Evolutionary conservation across 2,113 vertebrate species (phyloP).

Genomic region (Sorex araneus): DNA sequence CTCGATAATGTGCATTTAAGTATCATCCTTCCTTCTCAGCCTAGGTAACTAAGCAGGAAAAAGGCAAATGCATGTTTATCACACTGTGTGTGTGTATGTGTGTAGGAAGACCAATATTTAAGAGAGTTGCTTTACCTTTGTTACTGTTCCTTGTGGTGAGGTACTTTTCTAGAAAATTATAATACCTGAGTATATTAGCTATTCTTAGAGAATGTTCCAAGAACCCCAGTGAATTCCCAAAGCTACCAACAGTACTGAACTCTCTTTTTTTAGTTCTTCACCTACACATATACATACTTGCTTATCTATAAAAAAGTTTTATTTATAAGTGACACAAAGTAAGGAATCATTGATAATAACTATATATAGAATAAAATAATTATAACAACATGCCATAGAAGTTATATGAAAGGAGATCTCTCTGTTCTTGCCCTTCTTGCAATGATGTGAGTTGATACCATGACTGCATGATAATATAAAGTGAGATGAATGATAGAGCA

Average conservation of each 20-base stretch:
- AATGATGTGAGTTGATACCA: neutral
- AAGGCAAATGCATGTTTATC: neutral
- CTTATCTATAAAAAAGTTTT: neutral
- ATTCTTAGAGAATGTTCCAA: neutral
- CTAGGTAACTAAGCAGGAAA: neutral
- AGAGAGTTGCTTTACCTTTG: neutral
- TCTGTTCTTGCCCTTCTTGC: neutral
- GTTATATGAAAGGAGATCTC: neutral
- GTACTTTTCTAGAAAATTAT: conserved; percentile 5
- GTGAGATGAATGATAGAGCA: neutral
- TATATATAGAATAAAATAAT: neutral
- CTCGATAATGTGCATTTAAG: neutral
- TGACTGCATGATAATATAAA: neutral
- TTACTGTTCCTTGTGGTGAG: neutral
- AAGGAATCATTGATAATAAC: neutral
- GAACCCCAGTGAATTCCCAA: neutral
- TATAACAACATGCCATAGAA: neutral
- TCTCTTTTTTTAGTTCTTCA: neutral
- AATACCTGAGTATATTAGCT: neutral
- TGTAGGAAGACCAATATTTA: neutral
- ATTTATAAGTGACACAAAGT: neutral
- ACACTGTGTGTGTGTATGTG: neutral
- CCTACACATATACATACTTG: neutral
- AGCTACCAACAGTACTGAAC: neutral
- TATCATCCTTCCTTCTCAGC: no score